phyloP scores from a whole-genome alignment of 1,140 invertebrate species.

The Pteromalus puparum region DNA sequence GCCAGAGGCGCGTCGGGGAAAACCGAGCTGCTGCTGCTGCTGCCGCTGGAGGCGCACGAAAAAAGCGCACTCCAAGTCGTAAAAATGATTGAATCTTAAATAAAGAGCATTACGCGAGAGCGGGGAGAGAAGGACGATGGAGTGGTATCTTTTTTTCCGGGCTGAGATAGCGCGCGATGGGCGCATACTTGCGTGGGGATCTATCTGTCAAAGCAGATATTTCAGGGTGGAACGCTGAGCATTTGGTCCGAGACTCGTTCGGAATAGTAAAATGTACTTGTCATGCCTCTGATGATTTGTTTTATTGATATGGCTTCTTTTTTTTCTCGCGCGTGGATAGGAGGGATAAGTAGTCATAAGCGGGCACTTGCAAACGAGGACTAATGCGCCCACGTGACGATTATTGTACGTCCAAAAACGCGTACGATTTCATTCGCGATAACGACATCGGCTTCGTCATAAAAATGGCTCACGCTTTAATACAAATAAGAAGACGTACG shows the following conservation, averaged over 20 bases:
- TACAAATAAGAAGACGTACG: background rate
- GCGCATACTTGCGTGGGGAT: background rate
- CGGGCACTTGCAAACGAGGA: background rate
- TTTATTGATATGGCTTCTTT: background rate
- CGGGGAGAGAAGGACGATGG: background rate
- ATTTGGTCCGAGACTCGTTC: conserved; percentile 9
- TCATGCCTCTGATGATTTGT: background rate
- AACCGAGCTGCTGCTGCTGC: background rate
- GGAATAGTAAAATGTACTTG: background rate
- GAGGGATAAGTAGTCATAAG: background rate
- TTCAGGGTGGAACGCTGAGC: background rate
- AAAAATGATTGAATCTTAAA: conserved; percentile 52
- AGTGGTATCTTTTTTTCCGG: conserved; percentile 6
- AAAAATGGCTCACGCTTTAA: background rate
- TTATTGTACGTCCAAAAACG: too few species aligned
- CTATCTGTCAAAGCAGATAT: conserved; percentile 41
- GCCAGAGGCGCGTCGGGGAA: background rate
- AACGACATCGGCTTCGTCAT: too few species aligned
- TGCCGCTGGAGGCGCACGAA: background rate
- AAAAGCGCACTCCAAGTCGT: conserved; percentile 23
- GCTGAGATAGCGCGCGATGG: background rate
- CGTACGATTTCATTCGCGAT: too few species aligned
- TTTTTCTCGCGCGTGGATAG: background rate
- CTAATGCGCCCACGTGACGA: too few species aligned
- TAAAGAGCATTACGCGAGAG: conserved; percentile 11